Evolutionary conservation across 2,888 invertebrate species (phyloP), one percentile per base, ranked within the genome.

Genomic region (Sesia apiformis): DNA sequence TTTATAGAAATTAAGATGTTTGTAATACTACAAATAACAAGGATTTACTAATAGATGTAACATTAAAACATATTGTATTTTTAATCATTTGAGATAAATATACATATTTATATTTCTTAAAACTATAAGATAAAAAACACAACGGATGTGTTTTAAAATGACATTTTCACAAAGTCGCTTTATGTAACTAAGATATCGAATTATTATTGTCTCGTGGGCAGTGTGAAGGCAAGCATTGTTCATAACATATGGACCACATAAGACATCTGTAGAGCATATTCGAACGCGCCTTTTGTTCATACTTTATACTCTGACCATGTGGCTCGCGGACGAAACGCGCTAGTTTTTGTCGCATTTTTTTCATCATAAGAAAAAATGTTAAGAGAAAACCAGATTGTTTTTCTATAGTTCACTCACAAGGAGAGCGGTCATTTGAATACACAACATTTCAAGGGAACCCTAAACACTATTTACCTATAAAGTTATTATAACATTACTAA

Each of bases 241-340:
- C 71, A 62, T 66, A 72, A 52, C 53, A 57, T 55, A 53, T 56
- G 55, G 53, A 55, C 72, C 72, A 68, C 65, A 69, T 66, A 66
- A 66, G 76, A 85, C 88, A 88, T 88, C 82, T 88, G 87, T 84
- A 84, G 70, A 74, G 76, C 86, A 86, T 82, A 84, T 87, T 85
- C 78, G 74, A 77, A 69, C 74, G 69, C 72, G 78, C 67, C 81
- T 84, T 84, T 84, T 83, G 82, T 81, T 80, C 74, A 68, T 72
- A 60, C 53, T 46, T 71, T 23, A 23, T 23, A 60, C 58, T 59
- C 62, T 76, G 75, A 77, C 83, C 85, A 85, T 81, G 79, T 83
- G 82, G 70, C 72, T 63, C 63, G 70, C 75, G 76, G 69, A 67
- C 77, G 72, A 71, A 73, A 73, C 72, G 72, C 62, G 67, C 72